phyloP scores from a whole-genome alignment of 1,140 invertebrate species.

The Papilio polytes region DNA sequence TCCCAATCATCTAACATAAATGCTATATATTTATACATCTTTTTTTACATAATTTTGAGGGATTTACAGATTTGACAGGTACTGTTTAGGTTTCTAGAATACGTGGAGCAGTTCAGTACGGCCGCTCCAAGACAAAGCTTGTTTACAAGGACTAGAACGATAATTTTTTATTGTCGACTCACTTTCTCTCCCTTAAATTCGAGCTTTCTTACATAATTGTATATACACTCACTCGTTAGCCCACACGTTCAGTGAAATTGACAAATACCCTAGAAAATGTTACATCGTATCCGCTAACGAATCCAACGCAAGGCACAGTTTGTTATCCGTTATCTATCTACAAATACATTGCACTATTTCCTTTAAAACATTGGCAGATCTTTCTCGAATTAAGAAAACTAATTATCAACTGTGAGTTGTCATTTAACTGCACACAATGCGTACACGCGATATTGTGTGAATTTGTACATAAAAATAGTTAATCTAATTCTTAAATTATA shows the following conservation, averaged over 20 bases:
- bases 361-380: slow-evolving; percentile 64
- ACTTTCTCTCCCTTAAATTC: slow-evolving; percentile 78
- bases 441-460: slow-evolving; percentile 53
- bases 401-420: slow-evolving; percentile 49
- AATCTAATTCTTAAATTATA: slow-evolving; percentile 66
- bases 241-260: slow-evolving; percentile 69
- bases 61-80: slow-evolving; percentile 31
- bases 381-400: slow-evolving; percentile 60
- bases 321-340: slow-evolving; percentile 57
- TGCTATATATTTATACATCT: slow-evolving; percentile 28
- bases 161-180: slow-evolving; percentile 78
- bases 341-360: slow-evolving; percentile 56
- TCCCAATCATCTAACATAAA: slow-evolving; percentile 27
- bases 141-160: slow-evolving; percentile 73
- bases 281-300: slow-evolving; percentile 64
- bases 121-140: slow-evolving; percentile 63
- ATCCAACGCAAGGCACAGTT: slow-evolving; percentile 80
- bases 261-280: slow-evolving; percentile 74
- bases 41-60: slow-evolving; percentile 34
- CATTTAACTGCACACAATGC: slow-evolving; percentile 42
- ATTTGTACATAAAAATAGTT: slow-evolving; percentile 68
- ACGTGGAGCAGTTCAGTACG: slow-evolving; percentile 24
- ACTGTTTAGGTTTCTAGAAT: slow-evolving; percentile 20
- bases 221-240: slow-evolving; percentile 69
- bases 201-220: slow-evolving; percentile 69